Evolutionary conservation across 2,113 vertebrate species (phyloP).

Genomic region (Elachura formosa): DNA sequence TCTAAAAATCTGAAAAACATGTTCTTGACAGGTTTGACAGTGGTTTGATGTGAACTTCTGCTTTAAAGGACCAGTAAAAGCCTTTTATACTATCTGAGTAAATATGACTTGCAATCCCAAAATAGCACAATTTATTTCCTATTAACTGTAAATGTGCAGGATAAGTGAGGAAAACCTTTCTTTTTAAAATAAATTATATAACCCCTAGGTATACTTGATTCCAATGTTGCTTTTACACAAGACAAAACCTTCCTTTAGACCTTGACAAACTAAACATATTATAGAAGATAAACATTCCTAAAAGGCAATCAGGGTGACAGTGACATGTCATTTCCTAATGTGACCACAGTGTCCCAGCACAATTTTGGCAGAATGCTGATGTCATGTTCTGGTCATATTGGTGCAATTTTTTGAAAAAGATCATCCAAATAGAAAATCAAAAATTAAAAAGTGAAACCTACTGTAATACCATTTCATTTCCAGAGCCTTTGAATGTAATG

Average conservation of each 20-base stretch:
- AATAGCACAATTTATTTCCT: background rate
- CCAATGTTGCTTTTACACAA: background rate
- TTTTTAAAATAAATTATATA: background rate
- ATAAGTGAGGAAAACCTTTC: background rate
- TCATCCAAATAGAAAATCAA: background rate
- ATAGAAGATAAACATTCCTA: too few species aligned
- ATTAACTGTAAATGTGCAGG: background rate
- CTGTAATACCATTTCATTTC: background rate
- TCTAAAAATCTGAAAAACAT: background rate
- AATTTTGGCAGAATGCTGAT: background rate
- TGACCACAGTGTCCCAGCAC: background rate
- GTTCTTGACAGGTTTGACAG: background rate
- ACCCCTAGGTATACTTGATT: fast-evolving
- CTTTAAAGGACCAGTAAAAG: background rate
- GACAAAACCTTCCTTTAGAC: background rate
- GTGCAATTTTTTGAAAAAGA: background rate
- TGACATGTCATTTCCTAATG: background rate
- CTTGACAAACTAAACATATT: background rate
- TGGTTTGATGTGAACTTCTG: background rate
- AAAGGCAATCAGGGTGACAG: background rate
- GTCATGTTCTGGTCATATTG: background rate
- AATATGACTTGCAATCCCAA: background rate
- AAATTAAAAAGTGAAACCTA: background rate
- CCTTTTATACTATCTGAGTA: background rate
- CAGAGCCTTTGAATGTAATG: background rate